These are phyloP conservation scores for Thelaira solivaga DNA, from an alignment of 2,888 invertebrate genomes.

Conservation along the genomic window DNA sequence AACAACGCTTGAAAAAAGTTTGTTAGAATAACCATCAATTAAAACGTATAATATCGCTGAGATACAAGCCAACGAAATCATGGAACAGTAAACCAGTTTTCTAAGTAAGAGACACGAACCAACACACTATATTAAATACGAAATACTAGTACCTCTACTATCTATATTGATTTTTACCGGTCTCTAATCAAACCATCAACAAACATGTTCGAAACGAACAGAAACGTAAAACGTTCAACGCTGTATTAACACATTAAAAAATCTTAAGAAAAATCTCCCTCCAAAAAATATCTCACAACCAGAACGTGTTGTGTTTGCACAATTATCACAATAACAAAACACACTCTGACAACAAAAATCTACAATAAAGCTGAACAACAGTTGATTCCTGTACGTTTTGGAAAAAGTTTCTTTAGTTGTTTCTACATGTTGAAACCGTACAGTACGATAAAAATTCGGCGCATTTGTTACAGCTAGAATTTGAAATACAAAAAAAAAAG, in stretches of 20 bases:
- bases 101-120: no score
- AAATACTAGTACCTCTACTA: neutral
- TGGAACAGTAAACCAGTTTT: conserved; percentile 16
- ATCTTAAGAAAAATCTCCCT: conserved; percentile 25
- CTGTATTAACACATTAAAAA: no score
- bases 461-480: neutral
- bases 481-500: neutral
- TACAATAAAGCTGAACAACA: conserved; percentile 14
- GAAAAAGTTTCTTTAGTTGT: conserved; percentile 51
- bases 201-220: conserved; percentile 35
- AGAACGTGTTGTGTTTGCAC: conserved; percentile 20
- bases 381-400: conserved; percentile 6
- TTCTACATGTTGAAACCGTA: conserved; percentile 48
- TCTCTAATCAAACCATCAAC: neutral
- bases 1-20: neutral
- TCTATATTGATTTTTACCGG: neutral
- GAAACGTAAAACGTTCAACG: neutral
- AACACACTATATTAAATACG: neutral
- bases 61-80: neutral
- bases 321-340: neutral
- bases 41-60: neutral
- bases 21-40: no score
- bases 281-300: conserved; percentile 13
- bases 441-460: conserved; percentile 4
- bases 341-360: conserved; percentile 2